Percentiles rank a stretch among this genome's conserved stretches.
Conservation (phyloP, 2,797 vertebrate species). For the Megalops cyprinoides region DNA sequence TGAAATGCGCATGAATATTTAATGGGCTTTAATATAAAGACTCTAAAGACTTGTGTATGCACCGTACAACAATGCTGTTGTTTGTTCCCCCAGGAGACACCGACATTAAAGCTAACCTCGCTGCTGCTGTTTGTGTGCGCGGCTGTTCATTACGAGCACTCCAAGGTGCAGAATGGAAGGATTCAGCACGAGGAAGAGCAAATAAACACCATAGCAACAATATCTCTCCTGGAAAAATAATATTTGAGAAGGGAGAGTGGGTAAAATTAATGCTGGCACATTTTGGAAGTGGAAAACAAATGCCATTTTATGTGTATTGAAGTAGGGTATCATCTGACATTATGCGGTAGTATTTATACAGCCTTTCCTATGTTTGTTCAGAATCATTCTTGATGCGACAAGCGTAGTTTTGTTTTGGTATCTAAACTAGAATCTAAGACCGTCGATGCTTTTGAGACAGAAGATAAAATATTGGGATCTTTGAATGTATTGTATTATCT, state of each 20-base stretch:
- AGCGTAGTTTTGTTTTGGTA: neutral
- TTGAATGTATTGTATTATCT: slow-evolving; percentile 29
- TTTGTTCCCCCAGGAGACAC: slow-evolving; percentile 80
- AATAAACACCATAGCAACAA: slow-evolving; percentile 68
- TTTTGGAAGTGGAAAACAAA: slow-evolving; percentile 28
- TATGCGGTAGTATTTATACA: slow-evolving; percentile 11
- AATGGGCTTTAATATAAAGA: slow-evolving; percentile 73
- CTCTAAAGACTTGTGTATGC: slow-evolving; percentile 64
- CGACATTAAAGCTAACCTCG: slow-evolving; percentile 72
- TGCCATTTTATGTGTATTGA: slow-evolving; percentile 18
- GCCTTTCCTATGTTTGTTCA: slow-evolving; percentile 16
- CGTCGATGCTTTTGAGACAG: too few relatives aligned
- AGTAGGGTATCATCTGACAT: slow-evolving; percentile 16
- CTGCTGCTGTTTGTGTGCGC: slow-evolving; percentile 60
- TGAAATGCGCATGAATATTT: slow-evolving; percentile 77
- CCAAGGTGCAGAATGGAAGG: slow-evolving; percentile 36
- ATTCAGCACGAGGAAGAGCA: slow-evolving; percentile 59
- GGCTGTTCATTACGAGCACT: slow-evolving; percentile 46
- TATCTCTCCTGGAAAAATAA: slow-evolving; percentile 29
- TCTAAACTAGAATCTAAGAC: slow-evolving; percentile 24
- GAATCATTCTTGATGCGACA: neutral
- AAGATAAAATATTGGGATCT: neutral
- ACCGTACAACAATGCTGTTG: slow-evolving; percentile 56
- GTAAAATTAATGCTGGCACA: slow-evolving; percentile 33
- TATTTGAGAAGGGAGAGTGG: slow-evolving; percentile 27